Evolutionary conservation across 1,140 invertebrate genomes (phyloP), one percentile per base, ranked within the genome.

Genomic region (Pachypeltis micranthus): DNA sequence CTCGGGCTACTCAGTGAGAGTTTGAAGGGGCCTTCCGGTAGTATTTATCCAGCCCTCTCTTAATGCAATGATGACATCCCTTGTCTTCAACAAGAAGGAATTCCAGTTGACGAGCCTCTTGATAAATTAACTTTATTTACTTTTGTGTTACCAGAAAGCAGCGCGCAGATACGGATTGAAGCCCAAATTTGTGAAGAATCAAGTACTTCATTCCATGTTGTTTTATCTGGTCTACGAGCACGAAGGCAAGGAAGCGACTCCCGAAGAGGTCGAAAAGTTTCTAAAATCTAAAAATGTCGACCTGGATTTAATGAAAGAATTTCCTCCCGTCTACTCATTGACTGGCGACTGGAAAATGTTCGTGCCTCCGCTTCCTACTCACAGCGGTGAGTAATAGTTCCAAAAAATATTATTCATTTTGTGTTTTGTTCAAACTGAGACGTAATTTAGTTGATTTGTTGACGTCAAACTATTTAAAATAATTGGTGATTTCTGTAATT

Each of bases 331-430:
- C 65, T 85, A 82, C 58, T 72, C 68, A 12, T 72, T 74, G 1
- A 74, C 80, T 66, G 71, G 84, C 1, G 75, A 73, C 65, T 90
- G 86, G 86, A 85, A 83, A 73, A 88, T 84, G 72, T 91, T 90
- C 69, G 73, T 91, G 12, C 81, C 85, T 1, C 82, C 86, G 1
- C 69, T 91, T 39, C 84, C 82, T 0, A 69, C 72, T 47, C 83
- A 88, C 69, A 70, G 68, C 39, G 79, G 79, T 80, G 70, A 66
- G 29, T 68, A 14, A 58, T 27, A 54, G 4, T 44, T 10, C 4
- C 31, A 7, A 61, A 10, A 44, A 14, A 4, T 61, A 16, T 4
- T 55, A 44, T 39, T 25, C 26, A 54, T 51, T 44, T 54, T 25
- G n/a, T n/a, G n/a, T n/a, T n/a, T n/a, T n/a, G n/a, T n/a, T n/a